Percentiles rank a stretch among this genome's conserved stretches.
Evolutionary conservation across 2,113 vertebrate species (phyloP).

Genomic region (Pachypanchax playfairii): DNA sequence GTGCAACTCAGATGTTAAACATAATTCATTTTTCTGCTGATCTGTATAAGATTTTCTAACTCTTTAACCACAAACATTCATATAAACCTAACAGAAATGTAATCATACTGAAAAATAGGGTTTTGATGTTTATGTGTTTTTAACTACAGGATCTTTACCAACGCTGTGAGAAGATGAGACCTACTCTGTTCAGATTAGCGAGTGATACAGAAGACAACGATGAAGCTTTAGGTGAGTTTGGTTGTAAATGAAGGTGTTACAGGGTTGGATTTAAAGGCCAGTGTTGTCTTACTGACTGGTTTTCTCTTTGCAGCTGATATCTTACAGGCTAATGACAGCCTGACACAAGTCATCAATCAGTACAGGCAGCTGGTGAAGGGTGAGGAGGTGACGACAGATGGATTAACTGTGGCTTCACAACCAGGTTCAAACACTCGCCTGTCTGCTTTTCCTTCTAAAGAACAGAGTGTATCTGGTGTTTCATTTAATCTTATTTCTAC

Average conservation of each 20-base stretch:
- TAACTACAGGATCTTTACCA: constrained; percentile 90
- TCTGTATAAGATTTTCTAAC: no score
- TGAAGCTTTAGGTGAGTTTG: constrained; percentile 89
- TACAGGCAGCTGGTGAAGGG: constrained; percentile 92
- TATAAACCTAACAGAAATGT: no score
- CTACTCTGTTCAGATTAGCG: constrained; percentile 92
- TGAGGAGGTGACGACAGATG: constrained; percentile 90
- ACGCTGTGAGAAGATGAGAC: constrained; percentile 97
- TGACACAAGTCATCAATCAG: constrained; percentile 95
- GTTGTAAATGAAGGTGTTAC: background rate
- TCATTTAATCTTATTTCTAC: background rate
- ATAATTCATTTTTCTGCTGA: no score
- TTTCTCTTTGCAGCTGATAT: constrained; percentile 85
- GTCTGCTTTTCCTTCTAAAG: background rate
- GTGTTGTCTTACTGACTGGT: constrained; percentile 9
- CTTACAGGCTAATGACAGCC: constrained; percentile 94
- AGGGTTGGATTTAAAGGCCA: background rate
- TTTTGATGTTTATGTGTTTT: no score
- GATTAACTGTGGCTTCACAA: constrained; percentile 58
- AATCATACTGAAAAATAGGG: no score
- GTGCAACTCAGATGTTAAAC: no score
- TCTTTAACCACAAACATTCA: no score
- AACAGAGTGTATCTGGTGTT: background rate
- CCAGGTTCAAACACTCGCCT: constrained; percentile 49
- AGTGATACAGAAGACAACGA: constrained; percentile 98